Base-by-base conservation (phyloP, 1,140 invertebrate genomes). In the Diachasmimorpha longicaudata region DNA sequence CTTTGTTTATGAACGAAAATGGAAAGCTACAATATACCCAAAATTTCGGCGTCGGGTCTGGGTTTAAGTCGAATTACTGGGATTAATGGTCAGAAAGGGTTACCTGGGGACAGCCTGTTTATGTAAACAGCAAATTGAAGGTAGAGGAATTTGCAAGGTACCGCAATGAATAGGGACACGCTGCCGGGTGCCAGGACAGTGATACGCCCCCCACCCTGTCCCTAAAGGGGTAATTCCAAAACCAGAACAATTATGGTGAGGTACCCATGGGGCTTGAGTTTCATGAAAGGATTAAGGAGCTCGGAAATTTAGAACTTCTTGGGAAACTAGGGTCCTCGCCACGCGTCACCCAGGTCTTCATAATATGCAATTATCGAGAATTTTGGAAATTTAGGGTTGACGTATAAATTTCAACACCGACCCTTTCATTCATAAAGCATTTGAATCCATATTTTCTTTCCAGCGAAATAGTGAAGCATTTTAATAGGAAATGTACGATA, bases 351-450 rank as follows among this genome's bases (percentile, higher is more conserved):
- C 9, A 55, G 8, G 8, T 1, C 48, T 55, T 75, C 67, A 84
- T 84, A 80, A 81, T 80, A 71, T 67, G 66, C 16, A 79, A 83
- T 82, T 77, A 81, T 84, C 70, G 69, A 75, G 13, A 46, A 48
- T 10, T 16, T 68, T 23, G 23, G 13, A 42, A 68, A 36, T 66
- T 66, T 66, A 66, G 58, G 13, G 25, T n/a, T 25, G 21, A 23
- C 37, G 21, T 25, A 13, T 36, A 3, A 25, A 42, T 68, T 68
- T n/a, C 25, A 31, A 31, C 23, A 0, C 19, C 14, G n/a, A 52
- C 14, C 19, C n/a, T 16, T 21, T n/a, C 48, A 55, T 14, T 16
- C n/a, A 55, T 52, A 4, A 52, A 52, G n/a, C n/a, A 52, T 19
- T 8, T 14, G 5, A 52, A 52, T 39, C 37, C 37, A 52, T n/a